Evolutionary conservation across 2,888 invertebrate species (phyloP), one percentile per base, ranked within the genome.

Genomic region (Philaethria dido): DNA sequence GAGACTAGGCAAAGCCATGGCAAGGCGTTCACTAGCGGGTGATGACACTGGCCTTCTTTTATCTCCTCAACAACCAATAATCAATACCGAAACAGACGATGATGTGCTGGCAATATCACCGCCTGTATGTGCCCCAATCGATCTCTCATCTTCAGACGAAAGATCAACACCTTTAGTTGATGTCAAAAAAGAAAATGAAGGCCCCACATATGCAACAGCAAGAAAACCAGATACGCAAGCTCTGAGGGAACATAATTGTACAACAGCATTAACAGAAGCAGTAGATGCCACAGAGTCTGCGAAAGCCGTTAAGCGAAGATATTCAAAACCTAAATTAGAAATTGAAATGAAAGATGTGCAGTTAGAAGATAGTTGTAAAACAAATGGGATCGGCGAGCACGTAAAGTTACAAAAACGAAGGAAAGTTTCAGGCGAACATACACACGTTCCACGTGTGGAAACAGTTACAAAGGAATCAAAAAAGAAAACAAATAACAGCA

Each of bases 1-100:
- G 0, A 85, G 93, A 8, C 87, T 93, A 47, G 93, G 92, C 57
- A 96, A 96, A 80, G 94, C 93, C 33, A 95, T 95, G 95, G 95
- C 95, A 9, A 87, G 95, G 20, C 94, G 95, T 74, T 93, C 93
- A 25, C 90, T 94, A 60, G 93, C 88, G 6, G 91, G 92, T n/a
- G 92, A 92, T 64, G 93, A 93, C 71, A 94, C 93, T 47, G 91
- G 89, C 18, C 87, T 93, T 73, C 83, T 94, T 0, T 77, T 94
- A 39, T 73, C 83, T 0, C 82, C 77, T 0, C 84, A 86, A 1
- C 75, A 75, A 59, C 84, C 87, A 33, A 78, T 87, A 14, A 75
- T 86, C 57, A 83, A 82, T 69, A 92, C 92, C 68, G 94, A 94
- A 52, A 84, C 87, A 3, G 93, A 93, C 70, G 93, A 93, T 70